These are phyloP conservation scores for Barbus barbus DNA, from an alignment of 2,113 vertebrate genomes.

Conservation along the genomic window DNA sequence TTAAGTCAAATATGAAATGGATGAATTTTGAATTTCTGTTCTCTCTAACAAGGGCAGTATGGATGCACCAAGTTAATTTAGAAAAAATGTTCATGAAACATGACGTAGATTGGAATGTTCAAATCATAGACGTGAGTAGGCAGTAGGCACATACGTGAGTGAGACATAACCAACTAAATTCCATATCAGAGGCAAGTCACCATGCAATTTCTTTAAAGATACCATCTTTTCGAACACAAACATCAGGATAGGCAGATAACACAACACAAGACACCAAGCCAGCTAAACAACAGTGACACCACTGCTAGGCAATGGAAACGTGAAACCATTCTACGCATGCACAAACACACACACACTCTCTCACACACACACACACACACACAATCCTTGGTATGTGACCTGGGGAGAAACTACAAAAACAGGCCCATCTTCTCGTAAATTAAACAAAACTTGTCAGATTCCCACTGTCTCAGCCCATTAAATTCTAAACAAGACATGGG, in stretches of 20 bases:
- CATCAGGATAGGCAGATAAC: constrained; percentile 18
- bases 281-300: constrained; percentile 28
- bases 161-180: background rate
- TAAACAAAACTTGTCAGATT: constrained; percentile 67
- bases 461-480: constrained; percentile 65
- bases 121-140: background rate
- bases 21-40: background rate
- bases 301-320: constrained; percentile 38
- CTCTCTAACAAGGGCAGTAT: background rate
- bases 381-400: constrained; percentile 65
- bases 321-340: constrained; percentile 38
- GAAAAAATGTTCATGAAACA: background rate
- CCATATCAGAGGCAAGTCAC: background rate
- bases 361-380: constrained; percentile 39
- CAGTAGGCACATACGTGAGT: too few relatives aligned
- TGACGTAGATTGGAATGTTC: background rate
- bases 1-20: background rate
- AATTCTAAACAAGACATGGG: constrained; percentile 64
- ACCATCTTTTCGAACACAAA: constrained; percentile 11
- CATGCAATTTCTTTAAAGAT: constrained; percentile 7
- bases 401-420: constrained; percentile 62
- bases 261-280: constrained; percentile 7
- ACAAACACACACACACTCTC: constrained; percentile 31
- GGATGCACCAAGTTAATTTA: background rate
- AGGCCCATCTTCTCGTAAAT: constrained; percentile 64